Evolutionary conservation across 2,113 vertebrate genomes (phyloP).

Genomic region (Pao palembangensis): DNA sequence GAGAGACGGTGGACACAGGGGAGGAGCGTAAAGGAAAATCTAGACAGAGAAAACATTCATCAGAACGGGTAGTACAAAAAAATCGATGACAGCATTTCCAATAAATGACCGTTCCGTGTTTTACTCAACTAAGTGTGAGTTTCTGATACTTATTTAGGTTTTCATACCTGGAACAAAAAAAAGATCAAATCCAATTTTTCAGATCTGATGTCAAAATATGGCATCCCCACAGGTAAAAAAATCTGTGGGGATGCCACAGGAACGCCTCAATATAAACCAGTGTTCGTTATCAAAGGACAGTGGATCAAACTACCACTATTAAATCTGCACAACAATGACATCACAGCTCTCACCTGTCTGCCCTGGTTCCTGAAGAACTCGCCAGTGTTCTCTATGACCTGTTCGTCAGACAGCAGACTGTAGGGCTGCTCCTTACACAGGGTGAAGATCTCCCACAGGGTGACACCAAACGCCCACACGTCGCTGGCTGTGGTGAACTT

Average conservation of each 20-base stretch:
- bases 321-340: no score
- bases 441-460: constrained; percentile 85
- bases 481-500: constrained; percentile 86
- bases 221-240: no score
- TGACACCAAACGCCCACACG: constrained; percentile 84
- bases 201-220: not conserved
- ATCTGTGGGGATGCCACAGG: no score
- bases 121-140: no score
- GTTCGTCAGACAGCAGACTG: constrained; percentile 82
- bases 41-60: constrained; percentile 20
- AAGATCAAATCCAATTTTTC: not conserved
- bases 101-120: no score
- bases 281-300: no score
- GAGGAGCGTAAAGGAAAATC: constrained; percentile 80
- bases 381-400: constrained; percentile 85
- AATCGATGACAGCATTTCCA: no score
- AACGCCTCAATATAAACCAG: no score
- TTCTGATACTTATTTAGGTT: no score
- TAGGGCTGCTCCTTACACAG: constrained; percentile 86
- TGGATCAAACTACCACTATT: no score
- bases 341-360: constrained; percentile 70
- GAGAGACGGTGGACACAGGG: constrained; percentile 78
- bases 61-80: not conserved
- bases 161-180: no score
- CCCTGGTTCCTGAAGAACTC: constrained; percentile 88